Conservation (phyloP, 1,140 invertebrate species). For the Zaprionus vittiger region DNA sequence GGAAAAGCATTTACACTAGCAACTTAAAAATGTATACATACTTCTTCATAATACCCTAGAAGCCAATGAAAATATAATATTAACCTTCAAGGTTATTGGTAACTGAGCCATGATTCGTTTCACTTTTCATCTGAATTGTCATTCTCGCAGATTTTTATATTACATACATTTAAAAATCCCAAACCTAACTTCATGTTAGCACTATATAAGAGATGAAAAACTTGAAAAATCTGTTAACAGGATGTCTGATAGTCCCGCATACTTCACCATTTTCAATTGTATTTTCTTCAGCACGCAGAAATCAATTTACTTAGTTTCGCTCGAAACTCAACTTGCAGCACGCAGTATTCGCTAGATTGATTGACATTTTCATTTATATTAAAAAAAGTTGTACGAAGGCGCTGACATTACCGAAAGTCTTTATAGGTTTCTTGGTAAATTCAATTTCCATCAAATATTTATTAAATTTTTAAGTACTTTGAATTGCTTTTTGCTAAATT, state of each 20-base stretch:
- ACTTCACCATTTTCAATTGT: not conserved
- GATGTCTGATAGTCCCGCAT: not conserved
- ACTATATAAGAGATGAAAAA: too few species aligned
- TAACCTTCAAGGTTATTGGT: too few species aligned
- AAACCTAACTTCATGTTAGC: too few species aligned
- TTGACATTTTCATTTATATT: slow-evolving; percentile 7
- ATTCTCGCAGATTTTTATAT: not conserved
- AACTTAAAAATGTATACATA: not conserved
- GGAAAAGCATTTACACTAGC: not conserved
- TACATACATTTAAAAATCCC: not conserved
- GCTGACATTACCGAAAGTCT: not conserved
- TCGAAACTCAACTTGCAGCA: not conserved
- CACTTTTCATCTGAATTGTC: too few species aligned
- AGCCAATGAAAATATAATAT: not conserved
- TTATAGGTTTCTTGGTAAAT: not conserved
- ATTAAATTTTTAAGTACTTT: not conserved
- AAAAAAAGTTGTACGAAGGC: not conserved
- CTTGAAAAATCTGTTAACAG: not conserved
- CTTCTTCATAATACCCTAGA: not conserved
- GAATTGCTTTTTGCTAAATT: not conserved
- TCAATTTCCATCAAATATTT: not conserved
- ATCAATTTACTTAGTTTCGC: not conserved
- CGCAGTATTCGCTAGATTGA: not conserved
- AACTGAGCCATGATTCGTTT: too few species aligned
- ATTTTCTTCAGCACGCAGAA: not conserved